phyloP scores from a whole-genome alignment of 2,888 invertebrate species.

The Autographa pulchrina region DNA sequence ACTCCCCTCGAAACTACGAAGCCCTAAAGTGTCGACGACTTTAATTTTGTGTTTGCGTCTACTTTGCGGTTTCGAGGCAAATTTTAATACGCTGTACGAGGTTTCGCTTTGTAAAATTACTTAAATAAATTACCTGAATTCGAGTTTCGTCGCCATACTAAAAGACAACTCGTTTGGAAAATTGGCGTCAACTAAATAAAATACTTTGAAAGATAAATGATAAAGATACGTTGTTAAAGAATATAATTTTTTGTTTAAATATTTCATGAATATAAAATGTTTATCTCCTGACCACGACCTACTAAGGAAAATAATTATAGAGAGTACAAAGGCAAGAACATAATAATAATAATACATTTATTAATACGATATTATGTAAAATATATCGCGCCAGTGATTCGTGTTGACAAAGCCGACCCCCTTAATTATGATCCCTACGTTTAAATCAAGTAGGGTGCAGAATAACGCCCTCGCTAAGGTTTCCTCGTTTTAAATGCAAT shows the following conservation, averaged over 20 bases:
- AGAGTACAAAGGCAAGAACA: background rate
- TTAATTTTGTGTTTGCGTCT: slow-evolving; percentile 89
- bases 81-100: slow-evolving; percentile 86
- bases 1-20: slow-evolving; percentile 86
- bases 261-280: no score
- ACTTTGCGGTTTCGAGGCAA: slow-evolving; percentile 86
- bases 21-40: slow-evolving; percentile 88
- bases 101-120: slow-evolving; percentile 84
- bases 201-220: slow-evolving; percentile 34
- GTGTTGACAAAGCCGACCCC: slow-evolving; percentile 78
- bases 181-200: slow-evolving; percentile 67
- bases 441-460: slow-evolving; percentile 64
- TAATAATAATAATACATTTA: slow-evolving; percentile 27
- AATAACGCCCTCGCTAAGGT: slow-evolving; percentile 64
- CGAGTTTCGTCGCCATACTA: slow-evolving; percentile 76
- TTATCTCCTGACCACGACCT: no score
- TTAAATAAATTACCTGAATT: slow-evolving; percentile 85
- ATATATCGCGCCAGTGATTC: slow-evolving; percentile 59
- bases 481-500: slow-evolving; percentile 69
- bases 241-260: background rate
- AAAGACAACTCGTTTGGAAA: slow-evolving; percentile 74
- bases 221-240: background rate
- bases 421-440: slow-evolving; percentile 79
- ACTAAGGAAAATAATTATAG: background rate
- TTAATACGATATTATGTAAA: slow-evolving; percentile 61